A percentile compares a stretch with the other conserved stretches of the same genome.
These are phyloP conservation scores for Drosophila falleni DNA, from an alignment of 2,888 invertebrate species.

Conservation along the genomic window DNA sequence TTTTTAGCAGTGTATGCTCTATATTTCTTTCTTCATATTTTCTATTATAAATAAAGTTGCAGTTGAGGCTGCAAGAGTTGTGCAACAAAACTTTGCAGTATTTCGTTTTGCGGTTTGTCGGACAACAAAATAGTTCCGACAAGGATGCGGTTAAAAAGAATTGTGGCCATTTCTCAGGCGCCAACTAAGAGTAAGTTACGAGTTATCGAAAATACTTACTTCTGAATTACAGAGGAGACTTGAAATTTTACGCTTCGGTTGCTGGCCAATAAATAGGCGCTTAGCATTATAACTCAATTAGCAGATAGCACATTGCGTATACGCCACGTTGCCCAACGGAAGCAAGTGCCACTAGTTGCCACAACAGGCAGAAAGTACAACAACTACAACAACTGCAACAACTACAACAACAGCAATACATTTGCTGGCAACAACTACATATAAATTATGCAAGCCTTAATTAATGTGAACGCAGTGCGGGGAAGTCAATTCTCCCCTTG, in stretches of 20 bases:
- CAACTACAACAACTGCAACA: background rate
- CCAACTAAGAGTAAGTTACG: conserved; percentile 2
- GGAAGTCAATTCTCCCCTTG: conserved; percentile 6
- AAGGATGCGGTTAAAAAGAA: conserved; percentile 16
- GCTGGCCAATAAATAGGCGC: conserved; percentile 59
- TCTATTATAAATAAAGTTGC: conserved; percentile 6
- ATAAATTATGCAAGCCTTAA: conserved; percentile 71
- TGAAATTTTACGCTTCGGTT: conserved; percentile 15
- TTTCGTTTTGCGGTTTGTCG: conserved; percentile 25
- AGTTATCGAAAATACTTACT: background rate
- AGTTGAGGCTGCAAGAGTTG: background rate
- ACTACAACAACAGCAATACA: conserved; percentile 18
- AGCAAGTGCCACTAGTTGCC: conserved; percentile 25
- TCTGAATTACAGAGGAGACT: background rate
- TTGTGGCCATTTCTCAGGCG: conserved; percentile 2
- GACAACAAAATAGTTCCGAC: conserved; percentile 19
- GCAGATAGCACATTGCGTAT: conserved; percentile 51
- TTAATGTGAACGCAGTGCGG: conserved; percentile 56
- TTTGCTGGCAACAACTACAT: conserved; percentile 28
- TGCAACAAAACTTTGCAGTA: background rate
- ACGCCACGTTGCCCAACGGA: conserved; percentile 46
- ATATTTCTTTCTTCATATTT: background rate
- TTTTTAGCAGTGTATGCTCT: background rate
- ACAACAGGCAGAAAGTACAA: conserved; percentile 4
- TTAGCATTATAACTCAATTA: conserved; percentile 75